Percentiles rank a stretch among this genome's conserved stretches.
These are phyloP conservation scores for Coracopsis vasa DNA, from an alignment of 2,113 vertebrate species.

Conservation along the genomic window DNA sequence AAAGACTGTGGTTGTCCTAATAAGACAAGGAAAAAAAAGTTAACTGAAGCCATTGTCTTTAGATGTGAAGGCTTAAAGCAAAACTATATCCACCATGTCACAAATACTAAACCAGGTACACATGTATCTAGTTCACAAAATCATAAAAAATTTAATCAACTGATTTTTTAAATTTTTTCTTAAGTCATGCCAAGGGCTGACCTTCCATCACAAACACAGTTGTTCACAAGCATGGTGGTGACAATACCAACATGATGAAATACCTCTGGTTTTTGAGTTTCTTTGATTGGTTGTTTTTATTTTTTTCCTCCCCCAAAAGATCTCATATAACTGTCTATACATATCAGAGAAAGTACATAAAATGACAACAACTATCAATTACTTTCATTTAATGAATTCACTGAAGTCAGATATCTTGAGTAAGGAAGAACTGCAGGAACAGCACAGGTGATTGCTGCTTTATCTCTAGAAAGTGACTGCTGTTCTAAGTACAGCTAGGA, in stretches of 20 bases:
- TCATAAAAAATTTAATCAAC: background rate
- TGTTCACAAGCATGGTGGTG: background rate
- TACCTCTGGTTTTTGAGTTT: background rate
- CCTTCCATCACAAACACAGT: background rate
- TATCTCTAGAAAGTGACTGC: background rate
- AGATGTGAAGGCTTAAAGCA: background rate
- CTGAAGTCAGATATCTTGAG: background rate
- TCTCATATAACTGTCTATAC: background rate
- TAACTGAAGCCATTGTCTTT: background rate
- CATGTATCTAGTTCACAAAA: rapidly evolving
- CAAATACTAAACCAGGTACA: background rate
- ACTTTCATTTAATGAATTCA: background rate
- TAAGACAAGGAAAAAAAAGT: background rate
- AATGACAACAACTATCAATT: background rate
- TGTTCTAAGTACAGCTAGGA: background rate
- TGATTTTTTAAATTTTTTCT: background rate
- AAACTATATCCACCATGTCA: background rate
- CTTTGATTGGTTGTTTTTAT: background rate
- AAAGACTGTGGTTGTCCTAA: slow-evolving; percentile 95
- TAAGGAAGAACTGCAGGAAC: background rate
- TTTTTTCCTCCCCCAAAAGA: background rate
- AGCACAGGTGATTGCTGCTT: background rate
- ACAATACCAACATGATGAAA: background rate
- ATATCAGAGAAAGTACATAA: background rate
- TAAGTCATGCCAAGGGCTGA: background rate